These are phyloP conservation scores for Chrysomela aeneicollis DNA, from an alignment of 2,888 invertebrate species.

Conservation along the genomic window DNA sequence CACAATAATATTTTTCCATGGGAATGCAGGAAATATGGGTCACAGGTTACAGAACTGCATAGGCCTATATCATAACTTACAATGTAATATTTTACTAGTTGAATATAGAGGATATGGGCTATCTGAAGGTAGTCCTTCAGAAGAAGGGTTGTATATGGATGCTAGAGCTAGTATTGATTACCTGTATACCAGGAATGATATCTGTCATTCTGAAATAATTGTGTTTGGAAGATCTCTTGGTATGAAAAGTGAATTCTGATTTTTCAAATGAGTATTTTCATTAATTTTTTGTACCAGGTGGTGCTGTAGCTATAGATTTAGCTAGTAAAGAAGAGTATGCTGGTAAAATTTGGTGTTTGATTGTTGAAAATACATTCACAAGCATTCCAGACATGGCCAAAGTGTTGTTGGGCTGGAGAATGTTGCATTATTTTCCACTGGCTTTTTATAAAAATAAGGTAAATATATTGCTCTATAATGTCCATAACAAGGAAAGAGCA, in stretches of 20 bases:
- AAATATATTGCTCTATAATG: slow-evolving; percentile 11
- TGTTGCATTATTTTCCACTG: slow-evolving; percentile 79
- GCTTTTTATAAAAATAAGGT: slow-evolving; percentile 94
- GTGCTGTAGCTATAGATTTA: slow-evolving; percentile 90
- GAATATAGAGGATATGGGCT: slow-evolving; percentile 96
- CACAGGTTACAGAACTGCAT: slow-evolving; percentile 81
- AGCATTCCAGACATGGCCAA: slow-evolving; percentile 93
- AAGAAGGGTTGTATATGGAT: slow-evolving; percentile 87
- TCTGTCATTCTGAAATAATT: slow-evolving; percentile 85
- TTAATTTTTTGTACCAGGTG: slow-evolving; percentile 66
- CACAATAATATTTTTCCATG: slow-evolving; percentile 91
- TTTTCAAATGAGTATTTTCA: neutral
- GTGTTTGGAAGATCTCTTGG: slow-evolving; percentile 91
- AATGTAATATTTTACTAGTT: slow-evolving; percentile 89
- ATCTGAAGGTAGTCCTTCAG: slow-evolving; percentile 88
- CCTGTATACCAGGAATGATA: slow-evolving; percentile 79
- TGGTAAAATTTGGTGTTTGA: slow-evolving; percentile 82
- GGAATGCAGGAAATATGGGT: slow-evolving; percentile 97
- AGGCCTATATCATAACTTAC: slow-evolving; percentile 81
- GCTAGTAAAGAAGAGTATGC: slow-evolving; percentile 79
- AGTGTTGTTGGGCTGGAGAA: slow-evolving; percentile 77
- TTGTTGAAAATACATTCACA: slow-evolving; percentile 95
- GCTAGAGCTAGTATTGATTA: slow-evolving; percentile 89
- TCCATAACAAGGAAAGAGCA: too few relatives aligned
- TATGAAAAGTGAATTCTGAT: slow-evolving; percentile 23